phyloP scores from a whole-genome alignment of 2,888 invertebrate genomes.

The Calameuta filiformis region DNA sequence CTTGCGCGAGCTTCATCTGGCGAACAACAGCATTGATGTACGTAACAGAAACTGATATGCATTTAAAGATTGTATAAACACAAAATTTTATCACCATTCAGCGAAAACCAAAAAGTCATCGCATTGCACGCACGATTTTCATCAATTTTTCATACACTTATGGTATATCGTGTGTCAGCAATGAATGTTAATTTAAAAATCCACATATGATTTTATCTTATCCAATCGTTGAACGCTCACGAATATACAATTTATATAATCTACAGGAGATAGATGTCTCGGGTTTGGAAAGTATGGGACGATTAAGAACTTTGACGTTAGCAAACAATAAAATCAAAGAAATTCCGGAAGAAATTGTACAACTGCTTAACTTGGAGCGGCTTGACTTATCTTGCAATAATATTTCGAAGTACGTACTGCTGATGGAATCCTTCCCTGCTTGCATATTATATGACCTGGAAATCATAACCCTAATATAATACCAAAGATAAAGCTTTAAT shows the following conservation, averaged over 20 bases:
- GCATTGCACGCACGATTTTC: not conserved
- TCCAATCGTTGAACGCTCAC: not conserved
- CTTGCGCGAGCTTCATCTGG: slow-evolving; percentile 84
- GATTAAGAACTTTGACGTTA: slow-evolving; percentile 80
- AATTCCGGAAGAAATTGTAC: slow-evolving; percentile 83
- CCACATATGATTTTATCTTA: not conserved
- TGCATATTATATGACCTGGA: not conserved
- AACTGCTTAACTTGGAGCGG: slow-evolving; percentile 80
- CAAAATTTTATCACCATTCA: not conserved
- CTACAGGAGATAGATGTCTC: slow-evolving; percentile 77
- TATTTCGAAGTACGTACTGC: slow-evolving; percentile 63
- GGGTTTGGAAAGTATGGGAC: slow-evolving; percentile 78
- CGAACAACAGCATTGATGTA: slow-evolving; percentile 85
- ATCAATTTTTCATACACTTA: not conserved
- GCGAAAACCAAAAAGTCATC: not conserved
- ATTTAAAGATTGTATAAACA: not conserved
- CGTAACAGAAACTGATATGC: slow-evolving; percentile 31
- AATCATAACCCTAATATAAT: not conserved
- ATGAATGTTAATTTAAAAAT: not conserved
- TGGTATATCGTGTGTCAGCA: not conserved
- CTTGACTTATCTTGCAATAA: slow-evolving; percentile 88
- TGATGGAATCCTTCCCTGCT: not conserved
- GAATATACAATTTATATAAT: not conserved
- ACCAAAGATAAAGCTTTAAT: not conserved
- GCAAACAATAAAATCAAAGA: slow-evolving; percentile 83